These are phyloP conservation scores for Paralichthys olivaceus DNA, from an alignment of 2,113 vertebrate species.

Conservation along the genomic window DNA sequence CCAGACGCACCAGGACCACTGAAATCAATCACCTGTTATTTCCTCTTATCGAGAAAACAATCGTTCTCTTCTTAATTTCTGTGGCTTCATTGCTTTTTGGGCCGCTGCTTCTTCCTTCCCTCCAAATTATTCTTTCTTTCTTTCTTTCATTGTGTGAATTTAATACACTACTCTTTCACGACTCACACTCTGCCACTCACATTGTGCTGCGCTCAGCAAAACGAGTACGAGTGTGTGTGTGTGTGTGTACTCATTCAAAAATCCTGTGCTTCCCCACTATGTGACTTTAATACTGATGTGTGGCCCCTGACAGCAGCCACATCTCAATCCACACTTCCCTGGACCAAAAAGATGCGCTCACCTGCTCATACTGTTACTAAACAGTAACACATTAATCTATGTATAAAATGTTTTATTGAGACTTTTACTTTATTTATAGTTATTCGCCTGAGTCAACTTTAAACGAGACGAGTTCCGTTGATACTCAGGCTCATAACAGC, in stretches of 20 bases:
- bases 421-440: no score
- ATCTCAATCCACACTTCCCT: background rate
- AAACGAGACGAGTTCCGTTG: no score
- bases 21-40: constrained; percentile 31
- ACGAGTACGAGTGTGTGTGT: constrained; percentile 9
- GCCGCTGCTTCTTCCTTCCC: constrained; percentile 5
- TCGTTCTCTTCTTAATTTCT: background rate
- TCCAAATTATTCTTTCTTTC: background rate
- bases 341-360: background rate
- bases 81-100: background rate
- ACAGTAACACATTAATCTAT: no score
- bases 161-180: constrained; percentile 12
- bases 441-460: no score
- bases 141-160: constrained; percentile 3
- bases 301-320: background rate
- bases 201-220: constrained; percentile 28
- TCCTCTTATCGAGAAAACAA: constrained; percentile 1
- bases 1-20: no score
- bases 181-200: constrained; percentile 10
- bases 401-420: no score
- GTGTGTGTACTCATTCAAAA: constrained; percentile 48
- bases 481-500: no score
- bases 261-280: constrained; percentile 15
- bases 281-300: constrained; percentile 23
- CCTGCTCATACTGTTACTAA: no score